Evolutionary conservation across 2,113 vertebrate species (phyloP).

Genomic region (Chelonoidis abingdonii): DNA sequence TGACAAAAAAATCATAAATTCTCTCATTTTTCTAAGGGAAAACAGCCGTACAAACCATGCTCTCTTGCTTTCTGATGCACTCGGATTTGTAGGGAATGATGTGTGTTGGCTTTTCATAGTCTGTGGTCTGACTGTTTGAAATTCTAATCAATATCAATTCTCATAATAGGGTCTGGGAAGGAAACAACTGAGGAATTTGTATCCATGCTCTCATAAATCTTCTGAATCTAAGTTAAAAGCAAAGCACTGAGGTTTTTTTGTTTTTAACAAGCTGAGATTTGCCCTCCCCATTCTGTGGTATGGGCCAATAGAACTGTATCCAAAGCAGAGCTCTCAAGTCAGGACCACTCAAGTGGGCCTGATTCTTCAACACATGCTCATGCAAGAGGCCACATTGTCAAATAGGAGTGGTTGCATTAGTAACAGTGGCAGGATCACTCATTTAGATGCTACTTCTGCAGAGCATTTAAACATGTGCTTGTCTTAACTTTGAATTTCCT

Average conservation of each 20-base stretch:
- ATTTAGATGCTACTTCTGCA: not conserved
- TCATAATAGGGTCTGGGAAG: not conserved
- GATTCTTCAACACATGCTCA: not conserved
- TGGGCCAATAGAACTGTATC: not conserved
- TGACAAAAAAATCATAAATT: conserved; percentile 26
- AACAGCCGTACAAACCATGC: not conserved
- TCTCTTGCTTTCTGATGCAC: not conserved
- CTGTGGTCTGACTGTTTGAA: not conserved
- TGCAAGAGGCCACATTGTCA: not conserved
- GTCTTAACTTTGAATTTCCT: not conserved
- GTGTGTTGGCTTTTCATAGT: not conserved
- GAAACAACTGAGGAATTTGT: not conserved
- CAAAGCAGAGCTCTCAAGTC: not conserved
- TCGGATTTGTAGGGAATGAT: not conserved
- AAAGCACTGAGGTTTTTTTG: not conserved
- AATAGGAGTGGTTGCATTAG: not conserved
- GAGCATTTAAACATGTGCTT: not conserved
- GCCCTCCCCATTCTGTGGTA: accelerated
- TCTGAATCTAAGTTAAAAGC: not conserved
- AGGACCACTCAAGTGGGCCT: not conserved
- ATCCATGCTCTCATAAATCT: not conserved
- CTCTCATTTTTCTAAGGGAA: not conserved
- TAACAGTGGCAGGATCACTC: not conserved
- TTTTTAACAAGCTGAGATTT: not conserved
- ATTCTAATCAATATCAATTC: not conserved